Conservation (phyloP, 2,113 vertebrate genomes). For the Noturus placidus region DNA sequence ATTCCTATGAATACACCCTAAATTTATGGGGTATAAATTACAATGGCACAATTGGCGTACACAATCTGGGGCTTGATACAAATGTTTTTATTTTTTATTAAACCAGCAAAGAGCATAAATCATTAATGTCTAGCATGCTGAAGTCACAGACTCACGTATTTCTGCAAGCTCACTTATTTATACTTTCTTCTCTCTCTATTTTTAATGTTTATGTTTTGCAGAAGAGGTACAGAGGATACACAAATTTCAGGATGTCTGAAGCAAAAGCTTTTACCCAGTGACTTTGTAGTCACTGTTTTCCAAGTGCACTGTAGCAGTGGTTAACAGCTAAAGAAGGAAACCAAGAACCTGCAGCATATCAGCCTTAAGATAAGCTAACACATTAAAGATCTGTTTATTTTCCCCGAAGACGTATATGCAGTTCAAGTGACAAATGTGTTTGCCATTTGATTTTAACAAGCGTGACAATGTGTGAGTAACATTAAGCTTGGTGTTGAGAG, state of each 20-base stretch:
- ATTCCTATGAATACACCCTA: neutral
- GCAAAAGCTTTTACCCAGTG: neutral
- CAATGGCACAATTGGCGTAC: neutral
- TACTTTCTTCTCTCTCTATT: neutral
- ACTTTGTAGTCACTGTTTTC: neutral
- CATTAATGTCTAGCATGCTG: neutral
- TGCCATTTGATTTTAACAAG: neutral
- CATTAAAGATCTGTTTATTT: neutral
- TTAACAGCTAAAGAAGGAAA: neutral
- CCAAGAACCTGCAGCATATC: neutral
- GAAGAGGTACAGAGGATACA: neutral
- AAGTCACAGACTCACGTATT: neutral
- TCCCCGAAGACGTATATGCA: neutral
- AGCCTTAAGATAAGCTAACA: neutral
- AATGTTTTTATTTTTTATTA: no score
- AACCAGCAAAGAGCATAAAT: neutral
- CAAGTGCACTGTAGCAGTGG: neutral
- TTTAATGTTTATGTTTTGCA: neutral
- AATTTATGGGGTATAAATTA: neutral
- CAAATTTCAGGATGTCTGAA: neutral
- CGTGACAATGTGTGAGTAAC: neutral
- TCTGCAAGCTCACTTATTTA: neutral
- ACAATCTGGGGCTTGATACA: neutral
- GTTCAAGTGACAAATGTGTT: neutral
- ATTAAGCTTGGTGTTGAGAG: neutral